Evolutionary conservation across 1,140 invertebrate species (phyloP).

Genomic region (Ctenoplectra terminalis): DNA sequence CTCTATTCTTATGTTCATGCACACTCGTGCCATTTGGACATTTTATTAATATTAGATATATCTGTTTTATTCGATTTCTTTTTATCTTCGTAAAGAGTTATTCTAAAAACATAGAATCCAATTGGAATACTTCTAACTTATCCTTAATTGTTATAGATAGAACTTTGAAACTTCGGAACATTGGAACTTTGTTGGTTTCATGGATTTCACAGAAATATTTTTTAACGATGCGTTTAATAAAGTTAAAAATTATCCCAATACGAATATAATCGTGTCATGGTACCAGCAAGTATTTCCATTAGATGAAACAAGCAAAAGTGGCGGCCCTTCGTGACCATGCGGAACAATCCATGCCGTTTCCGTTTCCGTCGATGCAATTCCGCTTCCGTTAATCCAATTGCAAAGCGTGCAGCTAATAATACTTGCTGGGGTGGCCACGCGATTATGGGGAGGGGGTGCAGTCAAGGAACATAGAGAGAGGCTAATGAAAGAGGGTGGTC

Average conservation of each 20-base stretch:
- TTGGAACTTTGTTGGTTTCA: not conserved
- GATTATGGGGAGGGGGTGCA: conserved; percentile 43
- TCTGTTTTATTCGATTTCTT: not conserved
- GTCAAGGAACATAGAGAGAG: conserved; percentile 29
- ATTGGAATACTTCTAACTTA: not conserved
- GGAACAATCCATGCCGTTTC: conserved; percentile 51
- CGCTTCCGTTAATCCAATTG: conserved; percentile 61
- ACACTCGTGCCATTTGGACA: not conserved
- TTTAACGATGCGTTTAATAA: not conserved
- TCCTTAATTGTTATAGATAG: not conserved
- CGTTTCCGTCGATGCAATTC: conserved; percentile 64
- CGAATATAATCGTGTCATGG: conserved; percentile 25
- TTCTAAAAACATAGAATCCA: no score
- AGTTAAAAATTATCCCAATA: not conserved
- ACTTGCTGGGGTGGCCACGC: conserved; percentile 48
- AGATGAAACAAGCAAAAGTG: conserved; percentile 33
- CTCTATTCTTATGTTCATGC: conserved; percentile 44
- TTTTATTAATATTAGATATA: not conserved
- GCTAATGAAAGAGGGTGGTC: not conserved
- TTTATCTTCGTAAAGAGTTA: no score
- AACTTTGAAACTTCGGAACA: not conserved
- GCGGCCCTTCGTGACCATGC: conserved; percentile 54
- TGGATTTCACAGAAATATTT: no score
- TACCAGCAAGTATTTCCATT: conserved; percentile 52
- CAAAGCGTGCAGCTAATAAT: conserved; percentile 69